Base-by-base conservation (phyloP, 2,888 invertebrate species). In the Hydropsyche betteni region DNA sequence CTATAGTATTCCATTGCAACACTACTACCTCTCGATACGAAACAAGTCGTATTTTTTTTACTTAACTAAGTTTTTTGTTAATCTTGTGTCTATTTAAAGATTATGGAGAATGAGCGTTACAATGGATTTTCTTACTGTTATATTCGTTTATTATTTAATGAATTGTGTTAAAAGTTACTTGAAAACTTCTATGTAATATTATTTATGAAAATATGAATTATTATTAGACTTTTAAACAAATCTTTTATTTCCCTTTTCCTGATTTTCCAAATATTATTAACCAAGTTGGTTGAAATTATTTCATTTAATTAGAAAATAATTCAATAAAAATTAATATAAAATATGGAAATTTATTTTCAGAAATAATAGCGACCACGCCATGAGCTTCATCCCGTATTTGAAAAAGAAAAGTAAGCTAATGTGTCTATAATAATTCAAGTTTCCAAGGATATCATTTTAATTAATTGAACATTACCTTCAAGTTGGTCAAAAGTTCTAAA, bases 1-100 rank as follows among this genome's bases (percentile, higher is more conserved):
- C 77, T 50, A 72, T 72, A 72, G 75, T 77, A 77, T 77, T 77
- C 77, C 77, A 68, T 74, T 69, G 68, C 51, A 75, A 77, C 77
- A 51, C 64, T 71, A 58, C 77, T 77, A 77, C 77, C 77, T 77
- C 77, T 16, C 44, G 55, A 68, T 34, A 72, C 44, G 53, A 70
- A 58, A 58, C 55, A 24, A 58, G 33, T 55, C 38, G 34, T 24
- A 64, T 24, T 44, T 64, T 64, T n/a, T 64, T 64, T 64, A 64
- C 16, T 58, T 24, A 24, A 58, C n/a, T 34, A 64, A 64, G 64
- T 64, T 64, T 14, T 64, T 64, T 36, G 64, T 64, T 64, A 64
- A 64, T 58, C 64, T 64, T 64, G 64, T 64, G 34, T 36, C 64
- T 64, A 24, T 61, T 33, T 64, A 36, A 64, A 34, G 34, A 64